A percentile compares a stretch with the other conserved stretches of the same genome.
Conservation (phyloP, 2,797 vertebrate species). For the Gouania willdenowi region DNA sequence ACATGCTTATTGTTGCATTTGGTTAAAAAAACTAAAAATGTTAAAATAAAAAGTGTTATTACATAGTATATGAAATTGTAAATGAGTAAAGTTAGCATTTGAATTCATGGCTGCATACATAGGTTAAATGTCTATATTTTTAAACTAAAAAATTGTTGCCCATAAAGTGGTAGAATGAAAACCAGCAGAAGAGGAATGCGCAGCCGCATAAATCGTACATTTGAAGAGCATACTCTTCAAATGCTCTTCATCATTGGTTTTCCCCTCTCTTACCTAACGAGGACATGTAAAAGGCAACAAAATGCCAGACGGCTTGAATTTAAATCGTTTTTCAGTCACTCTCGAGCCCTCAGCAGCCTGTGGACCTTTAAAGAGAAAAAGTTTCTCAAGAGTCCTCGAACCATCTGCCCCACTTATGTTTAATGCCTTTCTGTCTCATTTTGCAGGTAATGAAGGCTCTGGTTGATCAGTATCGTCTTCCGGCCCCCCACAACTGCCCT, state of each 20-base stretch:
- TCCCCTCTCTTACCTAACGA: constrained; percentile 4
- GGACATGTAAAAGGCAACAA: constrained; percentile 24
- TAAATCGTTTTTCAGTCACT: constrained; percentile 33
- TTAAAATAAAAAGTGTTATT: background rate
- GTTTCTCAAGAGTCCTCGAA: constrained; percentile 9
- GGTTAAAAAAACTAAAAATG: no score
- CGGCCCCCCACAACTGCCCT: constrained; percentile 89
- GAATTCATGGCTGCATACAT: no score
- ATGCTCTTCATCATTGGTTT: background rate
- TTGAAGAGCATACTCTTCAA: no score
- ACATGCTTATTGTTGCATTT: no score
- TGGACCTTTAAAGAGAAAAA: constrained; percentile 42
- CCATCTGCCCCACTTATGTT: constrained; percentile 14
- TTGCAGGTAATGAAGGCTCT: constrained; percentile 93
- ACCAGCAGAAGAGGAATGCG: no score
- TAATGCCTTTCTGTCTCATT: background rate
- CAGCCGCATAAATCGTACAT: no score
- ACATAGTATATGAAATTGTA: no score
- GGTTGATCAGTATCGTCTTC: constrained; percentile 90
- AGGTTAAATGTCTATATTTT: no score
- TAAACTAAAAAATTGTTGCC: no score
- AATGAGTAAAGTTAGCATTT: no score
- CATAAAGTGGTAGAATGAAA: no score
- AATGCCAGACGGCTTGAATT: constrained; percentile 33
- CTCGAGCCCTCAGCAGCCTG: constrained; percentile 6